Evolutionary conservation across 2,113 vertebrate species (phyloP), one percentile per base, ranked within the genome.

Genomic region (Cinclus mexicanus): DNA sequence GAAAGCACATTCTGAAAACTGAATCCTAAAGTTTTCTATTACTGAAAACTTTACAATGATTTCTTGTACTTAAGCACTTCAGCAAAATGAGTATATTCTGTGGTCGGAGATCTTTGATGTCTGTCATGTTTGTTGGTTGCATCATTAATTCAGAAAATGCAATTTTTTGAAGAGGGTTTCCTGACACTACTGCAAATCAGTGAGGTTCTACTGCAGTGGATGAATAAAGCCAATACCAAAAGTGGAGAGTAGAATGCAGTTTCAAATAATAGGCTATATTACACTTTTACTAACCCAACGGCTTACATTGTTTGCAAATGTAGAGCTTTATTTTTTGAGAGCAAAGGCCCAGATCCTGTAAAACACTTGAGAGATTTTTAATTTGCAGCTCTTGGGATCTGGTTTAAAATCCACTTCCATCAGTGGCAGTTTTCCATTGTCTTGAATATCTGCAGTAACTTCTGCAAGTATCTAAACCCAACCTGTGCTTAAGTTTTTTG

Each of bases 151-250:
- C 52, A 63, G 85, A 93, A 94, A 90, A 94, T 56, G 59, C 65
- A 47, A 72, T 89, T 92, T 90, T 95, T 74, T 44, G 52, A 88
- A 80, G 80, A 92, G 89, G 26, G 37, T 86, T 95, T 95, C 70
- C 83, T 94, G 81, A 82, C 46, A n/a, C 31, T 90, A 14, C 46
- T 90, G 31, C 82, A 86, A 96, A 94, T 96, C 82, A 94, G 96
- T 96, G 95, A 97, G 88, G 94, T 96, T 96, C 96, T 96, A 96
- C 95, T 97, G 93, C 95, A 95, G 76, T 75, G 56, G 72, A 41
- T 90, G 33, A 83, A 86, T 95, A 95, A 96, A 95, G 56, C 24
- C 60, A 65, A 63, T 90, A 47, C 87, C 67, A 93, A 95, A 96
- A 95, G 83, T 93, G 85, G 90, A 93, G 94, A 96, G 90, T 71